Base-by-base conservation (phyloP, 2,888 invertebrate genomes). In the Vanessa cardui region DNA sequence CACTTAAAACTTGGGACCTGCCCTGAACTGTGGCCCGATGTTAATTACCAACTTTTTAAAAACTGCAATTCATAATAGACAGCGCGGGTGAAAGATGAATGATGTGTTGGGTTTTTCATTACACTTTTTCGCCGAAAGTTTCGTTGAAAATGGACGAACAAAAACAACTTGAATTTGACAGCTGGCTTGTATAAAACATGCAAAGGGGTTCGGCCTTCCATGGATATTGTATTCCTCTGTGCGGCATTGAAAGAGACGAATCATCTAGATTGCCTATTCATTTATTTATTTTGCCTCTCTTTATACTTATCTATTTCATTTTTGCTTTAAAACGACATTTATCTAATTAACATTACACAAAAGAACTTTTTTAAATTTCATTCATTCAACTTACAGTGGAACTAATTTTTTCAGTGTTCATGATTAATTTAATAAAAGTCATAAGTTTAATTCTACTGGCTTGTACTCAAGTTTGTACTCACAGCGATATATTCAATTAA, bases 11-110 rank as follows among this genome's bases (percentile, higher is more conserved):
- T 90, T 86, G 79, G 82, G 81, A 83, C 84, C 86, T 86, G 84
- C 78, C 82, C 78, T 81, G 83, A 84, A 83, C 85, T 79, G 80
- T 83, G 81, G 82, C 76, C 80, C 79, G 80, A 83, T 90, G 92
- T 91, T 92, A 92, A 92, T 92, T 92, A 92, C 83, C 80, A 92
- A 91, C 89, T 92, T 92, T 80, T 89, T 83, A 77, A 87, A 90
- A 90, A 92, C 85, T 90, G 91, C 91, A 91, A 90, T 87, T 92
- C 90, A 92, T 91, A 90, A 91, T 91, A 87, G 92, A 92, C 89
- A 91, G 89, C 81, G 80, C 77, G 82, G 86, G 78, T 82, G 86
- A 86, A 87, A 88, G 87, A 92, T 92, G 90, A 91, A 92, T 92
- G 91, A 92, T 88, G 90, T 89, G 87, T 87, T 85, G 80, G 83